Evolutionary conservation across 2,888 invertebrate species (phyloP), one percentile per base, ranked within the genome.

Genomic region (Thyatira batis): DNA sequence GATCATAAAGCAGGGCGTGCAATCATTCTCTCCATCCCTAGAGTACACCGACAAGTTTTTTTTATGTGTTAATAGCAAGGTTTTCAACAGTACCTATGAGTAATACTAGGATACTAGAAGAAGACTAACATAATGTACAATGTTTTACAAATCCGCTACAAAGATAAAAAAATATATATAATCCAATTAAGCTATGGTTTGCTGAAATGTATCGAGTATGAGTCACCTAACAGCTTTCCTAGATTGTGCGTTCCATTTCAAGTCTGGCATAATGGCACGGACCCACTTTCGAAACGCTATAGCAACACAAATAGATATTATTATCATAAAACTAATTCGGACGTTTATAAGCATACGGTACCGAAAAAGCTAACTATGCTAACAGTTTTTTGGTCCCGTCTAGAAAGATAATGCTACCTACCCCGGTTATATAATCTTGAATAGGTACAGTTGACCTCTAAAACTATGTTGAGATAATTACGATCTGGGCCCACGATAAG

Each of bases 401-500:
- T 48, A 27, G 27, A 10, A 20, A 52, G 45, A 45, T 52, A 54
- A 52, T 55, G 53, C 46, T 56, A 28, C 46, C 30, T 53, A 51
- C 52, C 54, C 50, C 53, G 44, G 21, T 54, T 49, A 63, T 52
- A 57, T 60, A 51, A 51, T 28, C 45, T 56, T 57, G 48, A 48
- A 46, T 46, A 17, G 11, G n/a, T n/a, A n/a, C n/a, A 48, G 48
- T 20, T 48, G 48, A 48, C 48, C 48, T 48, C 27, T 20, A 27
- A 39, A 45, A 48, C 48, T 48, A 49, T 58, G 44, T 53, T 59
- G 50, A 55, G 53, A 65, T 67, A 64, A 72, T 67, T 61, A 58
- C 58, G 55, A 68, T 66, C 55, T 57, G 55, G 56, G 54, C 53
- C 52, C 52, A 39, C 64, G 71, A 71, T 73, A 73, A 65, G 67